phyloP scores from a whole-genome alignment of 2,797 vertebrate genomes.

The Sebastes taczanowskii region DNA sequence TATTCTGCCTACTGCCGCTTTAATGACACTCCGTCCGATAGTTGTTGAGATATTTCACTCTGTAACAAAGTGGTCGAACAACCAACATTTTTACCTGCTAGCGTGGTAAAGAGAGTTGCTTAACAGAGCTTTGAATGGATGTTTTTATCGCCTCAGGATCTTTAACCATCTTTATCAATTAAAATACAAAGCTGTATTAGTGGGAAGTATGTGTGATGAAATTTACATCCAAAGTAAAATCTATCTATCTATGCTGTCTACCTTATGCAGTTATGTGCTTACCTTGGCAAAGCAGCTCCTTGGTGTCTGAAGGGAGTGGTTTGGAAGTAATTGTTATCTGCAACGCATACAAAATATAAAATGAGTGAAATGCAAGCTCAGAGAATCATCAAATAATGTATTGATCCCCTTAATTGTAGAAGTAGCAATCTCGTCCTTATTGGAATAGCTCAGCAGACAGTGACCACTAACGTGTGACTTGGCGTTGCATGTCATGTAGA shows the following conservation, averaged over 20 bases:
- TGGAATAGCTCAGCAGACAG: slow-evolving; percentile 14
- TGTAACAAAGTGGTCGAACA: too few species aligned
- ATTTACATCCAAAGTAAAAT: slow-evolving; percentile 7
- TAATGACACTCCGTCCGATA: too few species aligned
- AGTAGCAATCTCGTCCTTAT: slow-evolving; percentile 28
- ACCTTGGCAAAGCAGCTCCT: slow-evolving; percentile 54
- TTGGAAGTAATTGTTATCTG: slow-evolving; percentile 48
- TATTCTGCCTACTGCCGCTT: too few species aligned
- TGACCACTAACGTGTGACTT: background rate
- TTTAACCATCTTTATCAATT: background rate
- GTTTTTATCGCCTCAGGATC: background rate
- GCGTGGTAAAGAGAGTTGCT: background rate
- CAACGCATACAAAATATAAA: slow-evolving; percentile 71
- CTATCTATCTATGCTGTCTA: background rate
- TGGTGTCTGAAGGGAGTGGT: background rate
- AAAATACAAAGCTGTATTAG: background rate
- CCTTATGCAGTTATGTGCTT: slow-evolving; percentile 52
- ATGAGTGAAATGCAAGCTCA: slow-evolving; percentile 65
- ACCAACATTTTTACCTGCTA: background rate
- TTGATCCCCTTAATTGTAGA: slow-evolving; percentile 69
- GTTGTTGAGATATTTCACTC: too few species aligned
- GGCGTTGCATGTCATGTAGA: background rate
- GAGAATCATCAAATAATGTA: slow-evolving; percentile 64
- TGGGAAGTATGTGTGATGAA: background rate
- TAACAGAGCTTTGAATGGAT: background rate